Percentiles rank a stretch among this genome's conserved stretches.
Evolutionary conservation across 2,888 invertebrate genomes (phyloP).

Genomic region (Tachina grossa): DNA sequence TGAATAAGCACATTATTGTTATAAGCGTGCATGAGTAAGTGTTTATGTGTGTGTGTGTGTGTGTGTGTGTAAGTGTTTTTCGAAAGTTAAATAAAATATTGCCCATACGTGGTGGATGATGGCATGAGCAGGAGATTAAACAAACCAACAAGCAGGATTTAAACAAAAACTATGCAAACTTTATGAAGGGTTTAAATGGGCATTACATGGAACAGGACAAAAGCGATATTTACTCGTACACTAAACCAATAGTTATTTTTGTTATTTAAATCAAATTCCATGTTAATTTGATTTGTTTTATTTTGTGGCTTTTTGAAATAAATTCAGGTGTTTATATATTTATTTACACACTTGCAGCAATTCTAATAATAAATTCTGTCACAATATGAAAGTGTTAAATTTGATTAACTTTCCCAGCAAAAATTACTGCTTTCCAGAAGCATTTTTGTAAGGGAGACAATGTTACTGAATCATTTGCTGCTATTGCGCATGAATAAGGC

Average conservation of each 20-base stretch:
- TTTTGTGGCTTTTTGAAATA: not conserved
- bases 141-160: not conserved
- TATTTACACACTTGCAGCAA: not conserved
- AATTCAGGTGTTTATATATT: not conserved
- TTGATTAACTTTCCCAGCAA: too few species aligned
- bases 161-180: not conserved
- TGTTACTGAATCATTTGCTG: too few species aligned
- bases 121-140: not conserved
- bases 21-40: not conserved
- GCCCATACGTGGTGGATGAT: conserved; percentile 1
- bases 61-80: not conserved
- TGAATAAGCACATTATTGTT: not conserved
- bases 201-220: conserved; percentile 3
- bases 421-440: too few species aligned
- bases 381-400: not conserved
- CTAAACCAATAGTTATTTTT: not conserved
- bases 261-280: conserved; percentile 14
- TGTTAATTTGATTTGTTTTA: not conserved
- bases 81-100: conserved; percentile 4
- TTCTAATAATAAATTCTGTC: not conserved
- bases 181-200: conserved; percentile 11
- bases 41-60: not conserved
- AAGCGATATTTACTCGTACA: not conserved
- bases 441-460: too few species aligned
- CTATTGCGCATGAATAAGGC: too few species aligned